Evolutionary conservation across 2,888 invertebrate species (phyloP), one percentile per base, ranked within the genome.

Genomic region (Limnephilus marmoratus): DNA sequence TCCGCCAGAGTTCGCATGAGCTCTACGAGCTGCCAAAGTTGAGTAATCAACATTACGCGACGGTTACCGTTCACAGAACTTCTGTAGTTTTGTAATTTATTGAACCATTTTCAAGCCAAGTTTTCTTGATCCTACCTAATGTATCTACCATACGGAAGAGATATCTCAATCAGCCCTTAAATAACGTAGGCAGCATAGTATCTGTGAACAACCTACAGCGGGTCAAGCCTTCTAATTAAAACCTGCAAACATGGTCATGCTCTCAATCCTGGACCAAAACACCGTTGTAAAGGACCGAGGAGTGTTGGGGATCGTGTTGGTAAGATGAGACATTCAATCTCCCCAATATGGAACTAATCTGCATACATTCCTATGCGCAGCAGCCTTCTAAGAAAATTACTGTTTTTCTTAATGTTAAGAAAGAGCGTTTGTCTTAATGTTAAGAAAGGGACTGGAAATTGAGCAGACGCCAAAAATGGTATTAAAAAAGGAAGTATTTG

Each of bases 231-330:
- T 49, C 90, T 92, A 92, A 92, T 92, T 92, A 92, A 92, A 92
- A 90, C 90, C 90, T 90, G 92, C 92, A 92, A 92, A 92, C 91
- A 92, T 91, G 92, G 92, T 91, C 91, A 90, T 88, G 68, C 68
- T 68, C 68, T 68, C 24, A 4, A 68, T 24, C 68, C 68, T 68
- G 68, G 68, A 68, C n/a, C n/a, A 68, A n/a, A 68, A 18, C 18
- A 9, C 68, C 68, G 24, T n/a, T 68, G 9, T n/a, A 68, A 68
- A 24, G 68, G 24, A n/a, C 24, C 68, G 24, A 68, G 18, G 2
- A 68, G 68, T n/a, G 68, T 68, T 24, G 68, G 24, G 68, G 68
- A 24, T 68, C 68, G 68, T 68, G 68, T 68, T 9, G 24, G 24
- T 24, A n/a, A 68, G 68, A 24, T 24, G 68, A 68, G 68, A 68